Base-by-base conservation (phyloP, 1,140 invertebrate species). In the Eriosoma lanigerum region DNA sequence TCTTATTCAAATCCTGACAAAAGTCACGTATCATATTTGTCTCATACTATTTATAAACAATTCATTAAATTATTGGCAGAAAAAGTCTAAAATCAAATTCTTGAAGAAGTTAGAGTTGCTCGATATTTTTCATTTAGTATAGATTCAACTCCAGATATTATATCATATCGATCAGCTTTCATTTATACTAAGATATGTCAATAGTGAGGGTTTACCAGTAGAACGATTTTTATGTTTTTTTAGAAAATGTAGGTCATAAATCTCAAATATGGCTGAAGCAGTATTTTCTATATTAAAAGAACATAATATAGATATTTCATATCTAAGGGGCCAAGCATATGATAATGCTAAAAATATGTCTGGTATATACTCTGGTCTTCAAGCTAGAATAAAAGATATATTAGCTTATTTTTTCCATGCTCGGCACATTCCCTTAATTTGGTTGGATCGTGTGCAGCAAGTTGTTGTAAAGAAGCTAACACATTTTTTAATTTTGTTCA, bases 91-190 rank as follows among this genome's bases (percentile, higher is more conserved):
- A 56, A 78, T 26, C 52, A 80, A 75, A 81, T 84, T 29, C 64
- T 84, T 48, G 54, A 83, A 46, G 83, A 86, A 83, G 62, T 85
- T 38, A 86, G 83, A 81, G 54, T 75, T 73, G 82, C 84, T 26
- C 84, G 84, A 82, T 87, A 87, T 82, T 87, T 84, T 83, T 84
- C 83, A 64, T 82, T 86, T 1, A 70, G 21, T 21, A 48, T 82
- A 21, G 64, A 82, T n/a, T 82, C 75, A 26, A 80, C 75, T 44
- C 75, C 81, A 12, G 81, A 82, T 60, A 80, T 82, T 52, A 17
- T n/a, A 12, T 17, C 56, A 80, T 24, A 60, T 76, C 17, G 62
- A 81, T 54, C 76, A 82, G 38, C 81, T 82, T 15, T 66, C 81
- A 64, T 66, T 82, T 64, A 58, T 81, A 56, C 46, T 82, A 21